Evolutionary conservation across 2,797 vertebrate species (phyloP), one percentile per base, ranked within the genome.

Genomic region (Diglossa cyanea): DNA sequence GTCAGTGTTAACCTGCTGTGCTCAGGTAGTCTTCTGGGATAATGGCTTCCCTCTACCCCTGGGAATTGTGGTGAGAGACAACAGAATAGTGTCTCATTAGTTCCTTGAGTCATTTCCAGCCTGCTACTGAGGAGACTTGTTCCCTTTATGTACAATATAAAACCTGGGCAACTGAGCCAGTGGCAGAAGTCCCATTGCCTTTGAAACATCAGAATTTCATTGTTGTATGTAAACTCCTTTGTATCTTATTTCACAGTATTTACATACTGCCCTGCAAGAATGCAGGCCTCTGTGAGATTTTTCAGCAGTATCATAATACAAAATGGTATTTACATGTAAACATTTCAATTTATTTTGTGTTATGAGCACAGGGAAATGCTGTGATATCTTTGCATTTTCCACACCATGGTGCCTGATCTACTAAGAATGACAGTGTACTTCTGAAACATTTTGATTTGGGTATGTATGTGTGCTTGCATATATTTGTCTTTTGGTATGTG

Each of bases 291-390:
- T 47, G 45, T 44, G 66, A 84, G 82, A 70, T 33, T 75, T 81
- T 75, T 66, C 26, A 30, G 17, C 8, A 3, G 44, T 53, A 58
- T 72, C 40, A n/a, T 55, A 81, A 78, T 73, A 44, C 7, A 0
- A 78, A 81, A 86, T 37, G 15, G 50, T 86, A 91, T 93, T 91
- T 94, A 60, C n/a, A 42, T 3, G 2, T 70, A 90, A 91, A 84
- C 70, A 63, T 90, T 83, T 86, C 73, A 40, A 73, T 95, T 84
- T 85, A 74, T 78, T 84, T 84, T 74, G 51, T 73, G 55, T 91
- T 94, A 65, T 66, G 50, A 78, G 63, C 35, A 51, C 28, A 73
- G 58, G 58, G 51, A 91, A 91, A 60, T 81, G n/a, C 78, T 77
- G 23, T 66, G 47, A 31, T 83, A 58, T 26, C 87, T 90, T 80